Evolutionary conservation across 2,113 vertebrate species (phyloP), one percentile per base, ranked within the genome.

Genomic region (Pavo muticus): DNA sequence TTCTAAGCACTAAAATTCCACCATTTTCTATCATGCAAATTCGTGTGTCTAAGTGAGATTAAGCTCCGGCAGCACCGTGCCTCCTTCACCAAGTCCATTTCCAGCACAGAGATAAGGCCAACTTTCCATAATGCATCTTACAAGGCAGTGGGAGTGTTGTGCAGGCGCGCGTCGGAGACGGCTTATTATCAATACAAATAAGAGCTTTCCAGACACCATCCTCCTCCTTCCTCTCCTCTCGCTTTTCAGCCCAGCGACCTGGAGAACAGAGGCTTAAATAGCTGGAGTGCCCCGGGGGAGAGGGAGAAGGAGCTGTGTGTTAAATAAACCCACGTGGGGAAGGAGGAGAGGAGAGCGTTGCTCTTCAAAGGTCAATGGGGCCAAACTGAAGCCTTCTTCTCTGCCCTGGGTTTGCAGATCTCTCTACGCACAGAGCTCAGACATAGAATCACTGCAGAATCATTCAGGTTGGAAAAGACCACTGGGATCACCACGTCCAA

Each of bases 11-110:
- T 87, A 35, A 81, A 92, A 92, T 90, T 94, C 91, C 91, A 92
- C 82, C 68, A 39, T 90, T 97, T 88, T 94, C 92, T 97, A 68
- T 95, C 96, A 97, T 93, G 94, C 84, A 96, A 97, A 96, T 88
- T 44, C 48, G 25, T 32, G 65, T 71, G 94, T 93, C 93, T 95
- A 85, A 93, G 88, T 90, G 96, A 97, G 95, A 97, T 91, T 96
- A 95, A 95, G 95, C 91, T 76, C 88, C 19, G 65, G 86, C 35
- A 68, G 85, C 56, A 19, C 39, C 2, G 12, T 60, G 77, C 79
- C 94, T 82, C 88, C 92, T 95, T 91, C 90, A 69, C 91, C 91
- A 72, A 93, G 96, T 92, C 89, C 74, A 91, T 96, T 96, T 95
- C 95, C 91, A 27, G 4, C 4, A 1, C 42, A 2, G 79, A 84